Evolutionary conservation across 2,888 invertebrate species (phyloP).

Genomic region (Cosmia trapezina): DNA sequence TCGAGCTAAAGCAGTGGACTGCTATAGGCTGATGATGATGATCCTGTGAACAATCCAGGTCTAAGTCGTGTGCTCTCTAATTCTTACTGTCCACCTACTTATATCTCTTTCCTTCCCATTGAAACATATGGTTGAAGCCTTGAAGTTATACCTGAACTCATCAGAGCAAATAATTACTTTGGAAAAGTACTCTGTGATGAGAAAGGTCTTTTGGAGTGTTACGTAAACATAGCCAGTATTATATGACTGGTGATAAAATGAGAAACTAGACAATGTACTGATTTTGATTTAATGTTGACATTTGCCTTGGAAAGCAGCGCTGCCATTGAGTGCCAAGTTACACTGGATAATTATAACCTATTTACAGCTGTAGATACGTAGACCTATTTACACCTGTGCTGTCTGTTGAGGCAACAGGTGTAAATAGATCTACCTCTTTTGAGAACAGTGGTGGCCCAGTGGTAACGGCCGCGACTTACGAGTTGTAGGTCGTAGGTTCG

Average conservation of each 20-base stretch:
- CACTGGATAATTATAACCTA: constrained; percentile 40
- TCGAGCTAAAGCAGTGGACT: too few relatives aligned
- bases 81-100: background rate
- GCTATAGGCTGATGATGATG: too few relatives aligned
- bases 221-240: background rate
- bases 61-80: background rate
- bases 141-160: background rate
- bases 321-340: constrained; percentile 28
- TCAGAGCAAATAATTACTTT: background rate
- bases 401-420: too few relatives aligned
- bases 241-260: constrained; percentile 14
- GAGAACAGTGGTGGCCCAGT: too few relatives aligned
- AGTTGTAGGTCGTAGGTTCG: too few relatives aligned
- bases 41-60: background rate
- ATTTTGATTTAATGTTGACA: constrained; percentile 43
- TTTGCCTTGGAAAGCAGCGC: constrained; percentile 22
- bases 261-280: constrained; percentile 14
- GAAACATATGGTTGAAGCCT: background rate
- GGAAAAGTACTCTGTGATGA: background rate
- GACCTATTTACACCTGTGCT: constrained; percentile 16
- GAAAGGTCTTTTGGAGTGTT: background rate
- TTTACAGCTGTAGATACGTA: background rate
- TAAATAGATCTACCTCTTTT: too few relatives aligned
- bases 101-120: background rate
- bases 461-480: too few relatives aligned